phyloP scores from a whole-genome alignment of 2,888 invertebrate species.

The Alcis repandata region DNA sequence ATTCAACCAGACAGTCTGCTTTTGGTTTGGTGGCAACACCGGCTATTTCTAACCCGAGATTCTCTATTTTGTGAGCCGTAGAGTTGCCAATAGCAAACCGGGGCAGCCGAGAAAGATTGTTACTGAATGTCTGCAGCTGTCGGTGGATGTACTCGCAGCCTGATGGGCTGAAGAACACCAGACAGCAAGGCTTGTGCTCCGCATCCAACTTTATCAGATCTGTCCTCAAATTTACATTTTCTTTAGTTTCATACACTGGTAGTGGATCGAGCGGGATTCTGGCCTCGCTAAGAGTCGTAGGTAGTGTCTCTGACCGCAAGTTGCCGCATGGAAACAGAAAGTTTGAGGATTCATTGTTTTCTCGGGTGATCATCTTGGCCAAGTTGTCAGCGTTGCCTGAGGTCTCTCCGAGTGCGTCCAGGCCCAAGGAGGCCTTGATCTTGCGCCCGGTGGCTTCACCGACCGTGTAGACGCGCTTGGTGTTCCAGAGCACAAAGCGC shows the following conservation, averaged over 20 bases:
- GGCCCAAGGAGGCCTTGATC: conserved; percentile 67
- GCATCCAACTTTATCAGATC: conserved; percentile 65
- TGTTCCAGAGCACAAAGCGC: conserved; percentile 70
- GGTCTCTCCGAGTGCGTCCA: conserved; percentile 67
- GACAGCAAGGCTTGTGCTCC: conserved; percentile 59
- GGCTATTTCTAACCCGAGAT: conserved; percentile 76
- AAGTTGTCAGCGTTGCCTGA: conserved; percentile 75
- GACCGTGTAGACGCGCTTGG: conserved; percentile 70
- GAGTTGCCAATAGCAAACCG: conserved; percentile 82
- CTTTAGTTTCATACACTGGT: conserved; percentile 78
- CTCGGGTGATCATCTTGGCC: conserved; percentile 65
- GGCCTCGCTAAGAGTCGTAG: conserved; percentile 58
- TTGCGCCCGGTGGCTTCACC: conserved; percentile 69
- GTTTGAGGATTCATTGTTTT: conserved; percentile 60
- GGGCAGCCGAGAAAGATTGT: conserved; percentile 68
- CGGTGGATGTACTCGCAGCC: conserved; percentile 79
- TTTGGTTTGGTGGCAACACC: conserved; percentile 72
- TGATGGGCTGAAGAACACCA: conserved; percentile 81
- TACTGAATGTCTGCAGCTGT: conserved; percentile 76
- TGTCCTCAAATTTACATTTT: conserved; percentile 69
- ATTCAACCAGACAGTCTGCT: conserved; percentile 68
- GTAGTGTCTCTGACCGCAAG: conserved; percentile 71
- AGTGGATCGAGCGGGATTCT: conserved; percentile 66
- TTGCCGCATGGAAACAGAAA: conserved; percentile 80
- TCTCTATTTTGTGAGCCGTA: conserved; percentile 78